phyloP scores from a whole-genome alignment of 2,888 invertebrate genomes.

The Lasioglossum marginatum region DNA sequence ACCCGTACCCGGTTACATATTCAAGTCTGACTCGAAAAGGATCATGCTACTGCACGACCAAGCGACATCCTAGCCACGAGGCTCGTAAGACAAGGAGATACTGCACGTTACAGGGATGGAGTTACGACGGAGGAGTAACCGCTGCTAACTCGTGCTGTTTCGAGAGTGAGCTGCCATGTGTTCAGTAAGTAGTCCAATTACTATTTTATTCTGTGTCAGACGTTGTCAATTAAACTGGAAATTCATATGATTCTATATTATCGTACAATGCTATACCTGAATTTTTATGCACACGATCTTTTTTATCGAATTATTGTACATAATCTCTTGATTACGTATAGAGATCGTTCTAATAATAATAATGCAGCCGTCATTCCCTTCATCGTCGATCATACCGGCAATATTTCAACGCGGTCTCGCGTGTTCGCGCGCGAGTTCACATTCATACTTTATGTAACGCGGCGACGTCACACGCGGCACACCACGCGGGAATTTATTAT shows the following conservation, averaged over 20 bases:
- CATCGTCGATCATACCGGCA: neutral
- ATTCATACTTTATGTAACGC: slow-evolving; percentile 2
- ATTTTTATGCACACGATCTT: neutral
- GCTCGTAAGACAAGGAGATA: slow-evolving; percentile 24
- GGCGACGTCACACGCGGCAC: neutral
- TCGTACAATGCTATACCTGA: neutral
- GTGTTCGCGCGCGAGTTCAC: neutral
- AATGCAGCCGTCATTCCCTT: neutral
- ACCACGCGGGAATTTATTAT: slow-evolving; percentile 6
- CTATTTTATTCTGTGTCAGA: neutral
- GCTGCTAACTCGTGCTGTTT: slow-evolving; percentile 55
- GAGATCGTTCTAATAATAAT: neutral
- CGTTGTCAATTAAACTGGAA: neutral
- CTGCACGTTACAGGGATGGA: slow-evolving; percentile 33
- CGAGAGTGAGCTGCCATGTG: neutral
- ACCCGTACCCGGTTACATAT: neutral
- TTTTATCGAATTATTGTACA: neutral
- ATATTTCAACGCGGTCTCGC: neutral
- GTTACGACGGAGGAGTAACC: slow-evolving; percentile 49
- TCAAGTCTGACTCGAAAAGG: neutral
- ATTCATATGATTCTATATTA: neutral
- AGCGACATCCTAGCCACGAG: neutral
- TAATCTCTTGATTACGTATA: neutral
- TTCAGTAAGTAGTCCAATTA: neutral
- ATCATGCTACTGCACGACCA: slow-evolving; percentile 4